phyloP scores from a whole-genome alignment of 2,797 vertebrate species.

The Sebastes cheni region DNA sequence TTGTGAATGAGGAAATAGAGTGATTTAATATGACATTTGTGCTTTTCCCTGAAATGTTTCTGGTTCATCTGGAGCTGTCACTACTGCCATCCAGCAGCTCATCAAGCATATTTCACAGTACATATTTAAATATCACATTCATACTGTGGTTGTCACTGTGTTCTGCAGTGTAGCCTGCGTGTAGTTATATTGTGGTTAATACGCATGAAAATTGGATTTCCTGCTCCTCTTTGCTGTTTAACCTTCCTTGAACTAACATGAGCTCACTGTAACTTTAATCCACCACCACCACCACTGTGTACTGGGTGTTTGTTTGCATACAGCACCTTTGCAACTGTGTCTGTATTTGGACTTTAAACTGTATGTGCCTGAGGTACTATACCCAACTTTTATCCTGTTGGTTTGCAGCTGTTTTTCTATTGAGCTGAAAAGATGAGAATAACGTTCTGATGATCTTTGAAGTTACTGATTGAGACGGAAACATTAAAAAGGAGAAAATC shows the following conservation, averaged over 20 bases:
- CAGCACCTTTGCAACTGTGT: constrained; percentile 43
- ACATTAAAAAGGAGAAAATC: constrained; percentile 63
- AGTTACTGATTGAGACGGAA: constrained; percentile 43
- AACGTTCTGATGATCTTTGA: constrained; percentile 5
- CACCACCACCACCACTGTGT: constrained; percentile 37
- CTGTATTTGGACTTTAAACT: constrained; percentile 44
- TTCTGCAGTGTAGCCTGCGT: constrained; percentile 4
- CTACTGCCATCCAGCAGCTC: constrained; percentile 37
- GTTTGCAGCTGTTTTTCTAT: constrained; percentile 55
- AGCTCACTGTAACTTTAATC: constrained; percentile 31
- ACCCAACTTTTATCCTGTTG: constrained; percentile 48
- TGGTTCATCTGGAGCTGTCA: constrained; percentile 13
- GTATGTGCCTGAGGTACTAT: constrained; percentile 63
- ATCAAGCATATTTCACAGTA: constrained; percentile 1
- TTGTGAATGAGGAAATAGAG: not conserved
- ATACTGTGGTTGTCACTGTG: not conserved
- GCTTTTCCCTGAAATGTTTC: constrained; percentile 33
- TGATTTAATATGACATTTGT: constrained; percentile 4
- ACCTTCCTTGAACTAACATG: constrained; percentile 23
- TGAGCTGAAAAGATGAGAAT: constrained; percentile 45
- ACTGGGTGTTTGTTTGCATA: constrained; percentile 35
- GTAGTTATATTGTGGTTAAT: constrained; percentile 18
- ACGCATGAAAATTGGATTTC: constrained; percentile 3
- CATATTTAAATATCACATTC: constrained; percentile 2
- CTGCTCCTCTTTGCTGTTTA: constrained; percentile 23